Percentiles rank a stretch among this genome's conserved stretches.
Evolutionary conservation across 2,888 invertebrate species (phyloP).

Genomic region (Adelphocoris suturalis): DNA sequence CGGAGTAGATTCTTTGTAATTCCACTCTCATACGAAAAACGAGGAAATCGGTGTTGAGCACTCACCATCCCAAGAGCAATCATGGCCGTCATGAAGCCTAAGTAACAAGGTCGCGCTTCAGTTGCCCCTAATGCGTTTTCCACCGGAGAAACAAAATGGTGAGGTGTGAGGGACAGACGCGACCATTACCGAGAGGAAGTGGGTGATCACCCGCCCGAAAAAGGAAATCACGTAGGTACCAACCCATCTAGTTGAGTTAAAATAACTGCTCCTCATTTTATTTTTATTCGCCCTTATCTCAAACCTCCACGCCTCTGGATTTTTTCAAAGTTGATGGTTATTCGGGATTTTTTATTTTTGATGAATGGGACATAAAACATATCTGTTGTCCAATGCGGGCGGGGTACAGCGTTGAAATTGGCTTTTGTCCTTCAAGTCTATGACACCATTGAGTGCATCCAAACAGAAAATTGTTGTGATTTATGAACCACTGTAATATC

Average conservation of each 20-base stretch:
- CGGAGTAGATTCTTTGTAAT: neutral
- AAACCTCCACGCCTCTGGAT: neutral
- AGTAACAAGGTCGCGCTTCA: conserved; percentile 69
- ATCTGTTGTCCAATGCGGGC: neutral
- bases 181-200: conserved; percentile 64
- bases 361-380: neutral
- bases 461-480: neutral
- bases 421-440: neutral
- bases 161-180: conserved; percentile 37
- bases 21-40: neutral
- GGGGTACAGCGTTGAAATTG: neutral
- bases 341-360: neutral
- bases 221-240: conserved; percentile 58
- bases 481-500: no score
- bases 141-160: conserved; percentile 61
- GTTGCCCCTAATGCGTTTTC: conserved; percentile 64
- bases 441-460: neutral
- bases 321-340: conserved; percentile 13
- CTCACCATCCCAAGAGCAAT: conserved; percentile 51
- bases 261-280: neutral
- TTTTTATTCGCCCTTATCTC: neutral
- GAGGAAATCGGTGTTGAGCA: neutral
- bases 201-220: conserved; percentile 62
- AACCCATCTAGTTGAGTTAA: conserved; percentile 42
- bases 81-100: conserved; percentile 65